Evolutionary conservation across 2,797 vertebrate species (phyloP).

Genomic region (Anguilla obscura): DNA sequence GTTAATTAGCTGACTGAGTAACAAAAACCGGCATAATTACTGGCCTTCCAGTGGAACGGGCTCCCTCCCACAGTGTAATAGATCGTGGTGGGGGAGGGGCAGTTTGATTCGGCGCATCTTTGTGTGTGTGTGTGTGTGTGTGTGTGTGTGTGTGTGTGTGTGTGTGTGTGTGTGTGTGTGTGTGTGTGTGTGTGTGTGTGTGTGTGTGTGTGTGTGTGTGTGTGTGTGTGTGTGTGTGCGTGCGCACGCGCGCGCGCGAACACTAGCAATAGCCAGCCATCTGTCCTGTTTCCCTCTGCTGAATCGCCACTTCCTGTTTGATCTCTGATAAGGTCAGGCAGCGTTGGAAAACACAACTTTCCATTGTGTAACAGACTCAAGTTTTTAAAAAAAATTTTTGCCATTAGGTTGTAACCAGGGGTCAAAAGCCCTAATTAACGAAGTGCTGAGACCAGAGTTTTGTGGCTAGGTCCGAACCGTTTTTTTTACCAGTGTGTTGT

Average conservation of each 20-base stretch:
- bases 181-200: background rate
- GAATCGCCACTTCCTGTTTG: conserved; percentile 7
- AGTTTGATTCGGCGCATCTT: background rate
- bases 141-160: no score
- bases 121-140: background rate
- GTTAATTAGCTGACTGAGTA: no score
- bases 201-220: no score
- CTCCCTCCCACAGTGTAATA: no score
- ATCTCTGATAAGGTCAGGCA: conserved; percentile 13
- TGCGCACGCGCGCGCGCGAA: no score
- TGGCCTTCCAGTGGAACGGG: no score
- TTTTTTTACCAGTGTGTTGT: background rate
- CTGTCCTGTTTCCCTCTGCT: background rate
- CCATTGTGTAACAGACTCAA: background rate
- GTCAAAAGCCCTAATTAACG: background rate
- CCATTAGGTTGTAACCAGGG: background rate
- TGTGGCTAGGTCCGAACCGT: background rate
- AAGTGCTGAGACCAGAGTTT: background rate
- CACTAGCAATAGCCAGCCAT: background rate
- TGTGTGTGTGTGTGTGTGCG: no score
- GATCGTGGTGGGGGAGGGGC: no score
- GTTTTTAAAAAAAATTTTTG: background rate
- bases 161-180: no score
- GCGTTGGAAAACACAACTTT: background rate
- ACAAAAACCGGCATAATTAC: no score